These are phyloP conservation scores for Platypus cylindrus DNA, from an alignment of 2,888 invertebrate genomes.

Conservation along the genomic window DNA sequence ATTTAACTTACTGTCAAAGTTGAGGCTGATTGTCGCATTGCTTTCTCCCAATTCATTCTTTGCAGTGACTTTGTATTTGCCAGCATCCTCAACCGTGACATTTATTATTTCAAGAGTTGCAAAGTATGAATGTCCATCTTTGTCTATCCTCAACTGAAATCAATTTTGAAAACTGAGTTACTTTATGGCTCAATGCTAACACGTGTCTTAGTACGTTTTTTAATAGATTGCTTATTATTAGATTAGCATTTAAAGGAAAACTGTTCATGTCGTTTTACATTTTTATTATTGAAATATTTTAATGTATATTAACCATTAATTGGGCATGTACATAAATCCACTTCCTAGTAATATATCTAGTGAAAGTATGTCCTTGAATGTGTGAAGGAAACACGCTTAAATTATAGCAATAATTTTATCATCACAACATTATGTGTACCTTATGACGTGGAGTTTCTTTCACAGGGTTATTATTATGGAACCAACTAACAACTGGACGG, in stretches of 20 bases:
- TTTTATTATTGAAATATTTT: no score
- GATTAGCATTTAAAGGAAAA: no score
- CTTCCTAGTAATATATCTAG: no score
- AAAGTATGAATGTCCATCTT: constrained; percentile 88
- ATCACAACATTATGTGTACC: constrained; percentile 48
- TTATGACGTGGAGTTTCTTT: constrained; percentile 75
- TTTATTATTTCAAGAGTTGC: constrained; percentile 86
- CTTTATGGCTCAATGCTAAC: no score
- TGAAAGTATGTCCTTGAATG: no score
- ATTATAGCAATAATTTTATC: no score
- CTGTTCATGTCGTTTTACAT: no score
- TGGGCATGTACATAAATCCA: no score
- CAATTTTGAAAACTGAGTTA: constrained; percentile 12
- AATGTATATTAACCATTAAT: no score
- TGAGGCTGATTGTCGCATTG: constrained; percentile 92
- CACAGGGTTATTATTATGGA: constrained; percentile 74
- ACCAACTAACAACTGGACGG: constrained; percentile 79
- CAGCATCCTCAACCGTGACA: constrained; percentile 93
- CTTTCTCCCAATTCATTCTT: constrained; percentile 97
- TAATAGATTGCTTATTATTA: no score
- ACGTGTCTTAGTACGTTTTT: no score
- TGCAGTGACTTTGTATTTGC: constrained; percentile 92
- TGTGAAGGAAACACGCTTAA: no score
- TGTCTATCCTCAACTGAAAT: constrained; percentile 70
- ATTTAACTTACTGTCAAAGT: constrained; percentile 88